Evolutionary conservation across 2,113 vertebrate species (phyloP).

Genomic region (Raja brachyura): DNA sequence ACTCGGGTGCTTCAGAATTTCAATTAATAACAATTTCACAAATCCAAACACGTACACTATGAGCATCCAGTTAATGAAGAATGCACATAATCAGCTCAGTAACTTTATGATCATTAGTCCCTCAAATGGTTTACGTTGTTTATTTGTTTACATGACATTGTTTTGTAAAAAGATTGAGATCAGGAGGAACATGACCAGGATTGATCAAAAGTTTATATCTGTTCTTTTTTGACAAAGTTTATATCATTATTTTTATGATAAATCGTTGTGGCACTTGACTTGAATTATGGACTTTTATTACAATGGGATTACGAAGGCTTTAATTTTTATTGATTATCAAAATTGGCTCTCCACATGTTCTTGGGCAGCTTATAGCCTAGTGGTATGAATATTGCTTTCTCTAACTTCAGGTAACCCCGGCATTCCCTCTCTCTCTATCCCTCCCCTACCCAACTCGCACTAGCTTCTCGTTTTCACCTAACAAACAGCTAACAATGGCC

Average conservation of each 20-base stretch:
- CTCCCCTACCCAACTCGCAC: no score
- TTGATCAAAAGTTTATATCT: not conserved
- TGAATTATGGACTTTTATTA: not conserved
- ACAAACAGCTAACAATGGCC: no score
- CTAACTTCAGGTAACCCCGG: no score
- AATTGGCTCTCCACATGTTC: no score
- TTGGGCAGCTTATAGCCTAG: no score
- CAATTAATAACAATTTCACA: not conserved
- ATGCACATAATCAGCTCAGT: conserved; percentile 6
- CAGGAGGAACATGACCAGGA: not conserved
- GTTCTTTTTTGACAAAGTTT: not conserved
- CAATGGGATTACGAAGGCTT: not conserved
- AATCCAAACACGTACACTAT: conserved; percentile 5
- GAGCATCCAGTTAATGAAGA: not conserved
- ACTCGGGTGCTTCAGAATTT: not conserved
- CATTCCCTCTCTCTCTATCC: no score
- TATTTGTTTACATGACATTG: not conserved
- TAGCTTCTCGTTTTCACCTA: no score
- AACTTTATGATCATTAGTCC: not conserved
- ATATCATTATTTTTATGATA: not conserved
- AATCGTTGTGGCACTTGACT: not conserved
- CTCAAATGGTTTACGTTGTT: not conserved
- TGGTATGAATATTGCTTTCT: no score
- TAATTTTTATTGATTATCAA: not conserved
- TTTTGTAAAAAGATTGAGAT: conserved; percentile 6